Percentiles rank a stretch among this genome's conserved stretches.
phyloP scores from a whole-genome alignment of 2,797 vertebrate genomes.

The Cossypha dichroa region DNA sequence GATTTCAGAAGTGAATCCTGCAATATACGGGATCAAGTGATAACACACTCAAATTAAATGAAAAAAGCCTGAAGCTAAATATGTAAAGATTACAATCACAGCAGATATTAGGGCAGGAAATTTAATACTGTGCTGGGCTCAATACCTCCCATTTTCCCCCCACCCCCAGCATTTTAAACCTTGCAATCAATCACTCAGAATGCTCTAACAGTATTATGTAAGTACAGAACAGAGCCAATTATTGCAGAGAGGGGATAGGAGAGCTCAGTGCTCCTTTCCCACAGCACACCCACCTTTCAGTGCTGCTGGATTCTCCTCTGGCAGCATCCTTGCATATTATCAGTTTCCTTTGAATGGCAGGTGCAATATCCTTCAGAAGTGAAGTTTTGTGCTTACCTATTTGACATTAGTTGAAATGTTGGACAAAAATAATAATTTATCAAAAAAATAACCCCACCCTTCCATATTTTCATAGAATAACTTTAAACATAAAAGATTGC shows the following conservation, averaged over 20 bases:
- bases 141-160: neutral
- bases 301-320: conserved; percentile 63
- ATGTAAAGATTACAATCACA: neutral
- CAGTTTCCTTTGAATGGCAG: conserved; percentile 80
- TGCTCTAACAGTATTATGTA: rapidly evolving
- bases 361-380: conserved; percentile 76
- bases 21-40: neutral
- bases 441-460: neutral
- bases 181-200: neutral
- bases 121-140: neutral
- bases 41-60: neutral
- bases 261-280: neutral
- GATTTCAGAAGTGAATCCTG: neutral
- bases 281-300: conserved; percentile 78
- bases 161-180: neutral
- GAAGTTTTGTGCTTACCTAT: conserved; percentile 73
- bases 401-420: conserved; percentile 25
- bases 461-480: neutral
- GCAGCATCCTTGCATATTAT: conserved; percentile 70
- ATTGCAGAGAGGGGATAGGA: neutral
- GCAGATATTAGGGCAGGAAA: neutral
- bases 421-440: neutral
- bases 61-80: neutral
- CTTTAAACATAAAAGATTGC: neutral
- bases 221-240: neutral